Conservation (phyloP, 2,113 vertebrate species). For the Epinephelus cyanopodus region DNA sequence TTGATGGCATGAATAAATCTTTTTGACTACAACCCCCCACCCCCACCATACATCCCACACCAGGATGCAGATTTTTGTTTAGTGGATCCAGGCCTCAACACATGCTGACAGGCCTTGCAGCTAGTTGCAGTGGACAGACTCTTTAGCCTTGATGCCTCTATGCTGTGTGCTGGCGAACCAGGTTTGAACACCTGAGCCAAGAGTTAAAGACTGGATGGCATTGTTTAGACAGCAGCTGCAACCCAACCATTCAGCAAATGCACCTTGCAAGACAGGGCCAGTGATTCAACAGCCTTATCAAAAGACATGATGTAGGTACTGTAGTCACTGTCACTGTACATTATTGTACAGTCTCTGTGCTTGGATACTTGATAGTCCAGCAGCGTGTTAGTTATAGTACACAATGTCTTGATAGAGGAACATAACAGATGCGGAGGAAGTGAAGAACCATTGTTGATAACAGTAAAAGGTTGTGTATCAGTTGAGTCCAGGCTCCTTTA, state of each 20-base stretch:
- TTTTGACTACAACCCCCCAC: neutral
- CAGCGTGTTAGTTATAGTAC: neutral
- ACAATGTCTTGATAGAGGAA: neutral
- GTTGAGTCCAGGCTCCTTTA: neutral
- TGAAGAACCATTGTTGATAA: neutral
- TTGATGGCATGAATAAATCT: conserved; percentile 46
- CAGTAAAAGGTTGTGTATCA: neutral
- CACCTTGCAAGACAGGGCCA: neutral
- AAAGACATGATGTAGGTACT: neutral
- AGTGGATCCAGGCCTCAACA: conserved; percentile 10
- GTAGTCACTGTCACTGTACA: neutral
- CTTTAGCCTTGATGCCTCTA: conserved; percentile 40
- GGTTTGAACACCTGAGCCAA: conserved; percentile 56
- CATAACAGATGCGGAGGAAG: neutral
- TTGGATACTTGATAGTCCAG: conserved; percentile 11
- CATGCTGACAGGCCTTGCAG: conserved; percentile 36
- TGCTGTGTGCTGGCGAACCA: conserved; percentile 39
- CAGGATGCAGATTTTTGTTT: conserved; percentile 29
- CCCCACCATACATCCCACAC: neutral
- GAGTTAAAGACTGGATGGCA: conserved; percentile 52
- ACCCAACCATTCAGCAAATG: conserved; percentile 33
- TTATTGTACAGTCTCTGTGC: conserved; percentile 1
- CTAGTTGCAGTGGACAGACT: conserved; percentile 22
- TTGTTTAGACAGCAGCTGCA: conserved; percentile 55
- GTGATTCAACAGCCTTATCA: conserved; percentile 18